Evolutionary conservation across 2,888 invertebrate species (phyloP).

Genomic region (Octodonta nipae): DNA sequence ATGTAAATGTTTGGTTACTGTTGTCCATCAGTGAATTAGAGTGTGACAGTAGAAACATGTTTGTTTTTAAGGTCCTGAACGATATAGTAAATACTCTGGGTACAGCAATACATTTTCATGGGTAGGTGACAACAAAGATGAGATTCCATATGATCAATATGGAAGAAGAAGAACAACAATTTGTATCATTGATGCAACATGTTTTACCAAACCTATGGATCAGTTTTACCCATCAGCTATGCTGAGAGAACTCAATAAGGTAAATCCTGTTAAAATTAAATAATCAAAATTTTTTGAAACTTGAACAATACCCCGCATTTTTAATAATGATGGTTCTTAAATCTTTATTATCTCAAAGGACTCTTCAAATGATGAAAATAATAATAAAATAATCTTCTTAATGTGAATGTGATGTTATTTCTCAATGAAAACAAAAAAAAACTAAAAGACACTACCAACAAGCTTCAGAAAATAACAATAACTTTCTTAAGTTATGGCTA

Average conservation of each 20-base stretch:
- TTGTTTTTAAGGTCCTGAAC: slow-evolving; percentile 52
- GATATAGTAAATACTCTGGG: slow-evolving; percentile 68
- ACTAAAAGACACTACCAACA: no score
- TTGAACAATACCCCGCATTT: not conserved
- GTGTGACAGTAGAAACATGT: not conserved
- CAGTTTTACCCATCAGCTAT: slow-evolving; percentile 50
- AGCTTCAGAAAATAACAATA: no score
- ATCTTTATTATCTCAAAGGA: no score
- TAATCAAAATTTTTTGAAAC: not conserved
- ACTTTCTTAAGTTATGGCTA: no score
- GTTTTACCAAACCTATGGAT: slow-evolving; percentile 40
- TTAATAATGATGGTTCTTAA: slow-evolving; percentile 1
- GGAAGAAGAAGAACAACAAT: slow-evolving; percentile 56
- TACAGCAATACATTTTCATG: slow-evolving; percentile 72
- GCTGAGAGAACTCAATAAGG: slow-evolving; percentile 77
- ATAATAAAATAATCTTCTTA: no score
- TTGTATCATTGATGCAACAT: slow-evolving; percentile 81
- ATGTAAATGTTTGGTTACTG: no score
- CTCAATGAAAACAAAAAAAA: no score
- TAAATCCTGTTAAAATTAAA: slow-evolving; percentile 23
- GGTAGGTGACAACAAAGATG: slow-evolving; percentile 57
- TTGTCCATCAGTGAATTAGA: no score
- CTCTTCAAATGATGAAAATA: no score
- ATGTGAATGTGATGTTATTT: no score
- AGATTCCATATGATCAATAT: slow-evolving; percentile 54